Evolutionary conservation across 2,797 vertebrate species (phyloP).

Genomic region (Cuniculus paca): DNA sequence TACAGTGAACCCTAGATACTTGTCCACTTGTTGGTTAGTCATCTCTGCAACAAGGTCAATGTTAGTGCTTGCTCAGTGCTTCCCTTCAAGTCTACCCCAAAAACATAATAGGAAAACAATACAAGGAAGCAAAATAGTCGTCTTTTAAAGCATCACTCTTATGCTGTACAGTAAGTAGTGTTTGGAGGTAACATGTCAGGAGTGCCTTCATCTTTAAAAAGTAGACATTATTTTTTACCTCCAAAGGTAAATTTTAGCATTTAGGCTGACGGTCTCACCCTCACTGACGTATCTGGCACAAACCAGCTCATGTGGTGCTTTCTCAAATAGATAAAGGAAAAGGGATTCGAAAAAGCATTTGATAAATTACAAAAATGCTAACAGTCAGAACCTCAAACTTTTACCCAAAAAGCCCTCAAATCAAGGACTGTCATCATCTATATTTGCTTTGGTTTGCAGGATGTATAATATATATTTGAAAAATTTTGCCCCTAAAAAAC

Average conservation of each 20-base stretch:
- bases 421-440: background rate
- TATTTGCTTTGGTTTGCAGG: slow-evolving; percentile 12
- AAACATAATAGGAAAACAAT: slow-evolving; percentile 41
- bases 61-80: background rate
- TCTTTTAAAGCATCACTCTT: background rate
- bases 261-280: background rate
- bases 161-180: background rate
- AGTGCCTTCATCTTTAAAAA: background rate
- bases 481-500: background rate
- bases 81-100: background rate
- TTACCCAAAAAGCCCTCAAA: background rate
- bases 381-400: background rate
- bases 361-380: slow-evolving; percentile 14
- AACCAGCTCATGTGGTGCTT: background rate
- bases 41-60: slow-evolving; percentile 16
- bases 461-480: background rate
- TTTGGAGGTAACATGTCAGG: background rate
- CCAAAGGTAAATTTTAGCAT: background rate
- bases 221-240: background rate
- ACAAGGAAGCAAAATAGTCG: background rate
- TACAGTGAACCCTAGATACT: background rate
- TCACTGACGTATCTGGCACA: background rate
- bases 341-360: background rate
- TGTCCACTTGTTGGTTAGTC: background rate
- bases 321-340: background rate